A percentile compares a stretch with the other conserved stretches of the same genome.
These are phyloP conservation scores for Achroia grisella DNA, from an alignment of 1,140 invertebrate genomes.

Conservation along the genomic window DNA sequence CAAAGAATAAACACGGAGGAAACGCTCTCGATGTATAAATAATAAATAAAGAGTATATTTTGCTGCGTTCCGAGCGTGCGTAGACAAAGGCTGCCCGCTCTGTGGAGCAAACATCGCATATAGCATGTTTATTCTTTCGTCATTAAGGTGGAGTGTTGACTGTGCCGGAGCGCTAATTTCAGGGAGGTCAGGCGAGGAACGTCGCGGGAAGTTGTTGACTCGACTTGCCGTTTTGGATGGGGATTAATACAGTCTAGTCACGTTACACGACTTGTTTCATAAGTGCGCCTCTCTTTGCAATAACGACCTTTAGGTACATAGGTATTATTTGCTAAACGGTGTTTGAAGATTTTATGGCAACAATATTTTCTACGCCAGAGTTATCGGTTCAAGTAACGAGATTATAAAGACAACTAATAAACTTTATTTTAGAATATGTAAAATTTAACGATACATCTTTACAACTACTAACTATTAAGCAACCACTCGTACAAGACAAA, in stretches of 20 bases:
- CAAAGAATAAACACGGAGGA: conserved; percentile 58
- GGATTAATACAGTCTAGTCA: not conserved
- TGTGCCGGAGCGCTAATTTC: conserved; percentile 49
- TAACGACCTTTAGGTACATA: not conserved
- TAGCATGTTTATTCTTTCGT: conserved; percentile 56
- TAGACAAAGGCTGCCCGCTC: conserved; percentile 49
- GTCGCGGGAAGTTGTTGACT: conserved; percentile 23
- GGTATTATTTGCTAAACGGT: not conserved
- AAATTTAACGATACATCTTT: too few species aligned
- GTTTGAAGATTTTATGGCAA: not conserved
- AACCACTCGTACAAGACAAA: too few species aligned
- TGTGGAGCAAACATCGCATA: conserved; percentile 43
- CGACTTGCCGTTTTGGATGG: conserved; percentile 4
- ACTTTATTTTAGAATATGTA: too few species aligned
- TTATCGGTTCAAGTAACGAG: too few species aligned
- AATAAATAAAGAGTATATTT: conserved; percentile 64
- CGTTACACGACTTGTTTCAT: not conserved
- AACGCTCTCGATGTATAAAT: conserved; percentile 63
- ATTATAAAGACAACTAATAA: too few species aligned
- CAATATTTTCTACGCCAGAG: too few species aligned
- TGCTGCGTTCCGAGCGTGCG: conserved; percentile 42
- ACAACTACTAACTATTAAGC: too few species aligned
- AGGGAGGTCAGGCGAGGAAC: conserved; percentile 32
- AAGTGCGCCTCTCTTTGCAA: too few species aligned
- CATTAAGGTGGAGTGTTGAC: conserved; percentile 57